A percentile compares a stretch with the other conserved stretches of the same genome.
Evolutionary conservation across 2,797 vertebrate species (phyloP).

Genomic region (Xerus rutilus): DNA sequence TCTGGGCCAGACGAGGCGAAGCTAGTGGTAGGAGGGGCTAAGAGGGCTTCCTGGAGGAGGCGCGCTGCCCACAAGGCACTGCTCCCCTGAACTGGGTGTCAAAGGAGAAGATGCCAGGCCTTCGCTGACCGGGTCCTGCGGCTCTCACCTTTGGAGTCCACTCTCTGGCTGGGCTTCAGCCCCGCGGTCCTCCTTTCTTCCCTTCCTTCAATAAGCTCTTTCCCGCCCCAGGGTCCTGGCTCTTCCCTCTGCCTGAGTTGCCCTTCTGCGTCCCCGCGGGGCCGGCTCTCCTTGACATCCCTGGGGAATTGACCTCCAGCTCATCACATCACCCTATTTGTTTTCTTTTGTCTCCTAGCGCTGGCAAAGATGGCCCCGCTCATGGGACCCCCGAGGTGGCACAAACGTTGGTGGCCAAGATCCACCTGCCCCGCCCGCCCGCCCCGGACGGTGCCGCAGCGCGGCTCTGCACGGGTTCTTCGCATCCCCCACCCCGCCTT

Average conservation of each 20-base stretch:
- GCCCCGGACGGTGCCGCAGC: not conserved
- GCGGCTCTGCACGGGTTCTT: constrained; percentile 26
- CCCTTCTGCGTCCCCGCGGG: not conserved
- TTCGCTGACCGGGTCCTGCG: not conserved
- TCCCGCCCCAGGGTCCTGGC: not conserved
- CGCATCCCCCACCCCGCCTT: constrained; percentile 73
- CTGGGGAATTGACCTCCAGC: too few relatives aligned
- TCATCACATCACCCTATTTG: too few relatives aligned
- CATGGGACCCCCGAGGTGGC: not conserved
- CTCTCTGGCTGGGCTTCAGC: not conserved
- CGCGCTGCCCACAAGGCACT: not conserved
- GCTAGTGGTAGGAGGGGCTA: not conserved
- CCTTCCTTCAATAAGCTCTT: not conserved
- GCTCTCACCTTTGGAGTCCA: too few relatives aligned
- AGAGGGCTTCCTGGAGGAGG: not conserved
- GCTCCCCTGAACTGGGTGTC: not conserved
- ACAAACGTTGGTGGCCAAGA: not conserved
- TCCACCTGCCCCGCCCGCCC: constrained; percentile 59
- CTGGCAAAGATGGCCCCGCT: not conserved
- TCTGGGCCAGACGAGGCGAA: not conserved
- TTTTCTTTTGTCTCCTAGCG: not conserved
- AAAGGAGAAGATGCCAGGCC: not conserved
- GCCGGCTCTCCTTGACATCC: not conserved
- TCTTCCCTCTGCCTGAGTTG: not conserved
- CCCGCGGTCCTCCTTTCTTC: not conserved